A percentile compares a stretch with the other conserved stretches of the same genome.
Evolutionary conservation across 2,113 vertebrate species (phyloP).

Genomic region (Nettapus auritus): DNA sequence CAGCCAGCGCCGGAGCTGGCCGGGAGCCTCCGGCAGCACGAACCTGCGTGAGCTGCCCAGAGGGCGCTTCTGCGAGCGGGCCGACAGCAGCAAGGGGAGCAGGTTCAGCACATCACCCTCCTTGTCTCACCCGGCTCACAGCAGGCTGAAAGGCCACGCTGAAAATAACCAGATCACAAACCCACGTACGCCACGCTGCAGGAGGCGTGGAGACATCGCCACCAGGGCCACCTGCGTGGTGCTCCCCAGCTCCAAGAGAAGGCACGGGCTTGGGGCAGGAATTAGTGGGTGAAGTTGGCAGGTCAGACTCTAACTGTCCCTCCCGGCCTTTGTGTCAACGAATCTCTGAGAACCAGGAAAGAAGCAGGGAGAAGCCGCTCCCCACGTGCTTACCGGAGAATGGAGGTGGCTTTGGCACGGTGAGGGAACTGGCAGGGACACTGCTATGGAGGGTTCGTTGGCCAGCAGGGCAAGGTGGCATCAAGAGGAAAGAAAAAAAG

Average conservation of each 20-base stretch:
- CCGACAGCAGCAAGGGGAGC: background rate
- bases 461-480: background rate
- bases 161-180: background rate
- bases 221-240: background rate
- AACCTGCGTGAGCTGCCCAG: background rate
- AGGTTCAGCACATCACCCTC: background rate
- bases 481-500: background rate
- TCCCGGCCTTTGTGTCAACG: background rate
- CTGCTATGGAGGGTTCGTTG: background rate
- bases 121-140: background rate
- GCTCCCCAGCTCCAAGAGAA: background rate
- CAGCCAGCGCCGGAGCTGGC: rapidly evolving
- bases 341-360: background rate
- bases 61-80: background rate
- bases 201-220: background rate
- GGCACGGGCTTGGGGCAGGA: background rate
- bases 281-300: background rate
- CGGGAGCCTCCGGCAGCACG: background rate
- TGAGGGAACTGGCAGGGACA: background rate
- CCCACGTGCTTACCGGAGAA: background rate
- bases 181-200: background rate
- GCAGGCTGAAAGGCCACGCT: background rate
- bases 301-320: background rate
- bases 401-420: background rate
- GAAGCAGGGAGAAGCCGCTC: background rate